Evolutionary conservation across 2,888 invertebrate genomes (phyloP).

Genomic region (Patella ulyssiponensis): DNA sequence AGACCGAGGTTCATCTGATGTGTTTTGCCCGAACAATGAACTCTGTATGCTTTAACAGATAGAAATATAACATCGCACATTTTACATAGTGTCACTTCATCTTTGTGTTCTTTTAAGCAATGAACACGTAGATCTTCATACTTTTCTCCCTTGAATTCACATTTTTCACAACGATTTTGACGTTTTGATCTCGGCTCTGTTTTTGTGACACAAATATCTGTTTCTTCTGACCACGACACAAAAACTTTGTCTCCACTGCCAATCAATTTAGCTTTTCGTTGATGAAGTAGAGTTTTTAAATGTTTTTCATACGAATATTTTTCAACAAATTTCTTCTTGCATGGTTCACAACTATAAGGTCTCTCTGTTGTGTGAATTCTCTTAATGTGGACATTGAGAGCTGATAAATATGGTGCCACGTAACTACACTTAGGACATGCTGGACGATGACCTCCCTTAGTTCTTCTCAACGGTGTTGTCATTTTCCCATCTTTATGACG

Average conservation of each 20-base stretch:
- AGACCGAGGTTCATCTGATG: constrained; percentile 55
- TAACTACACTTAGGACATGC: constrained; percentile 46
- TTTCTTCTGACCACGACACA: neutral
- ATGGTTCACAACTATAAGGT: constrained; percentile 42
- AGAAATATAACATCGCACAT: constrained; percentile 61
- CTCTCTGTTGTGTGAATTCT: constrained; percentile 45
- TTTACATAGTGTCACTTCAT: constrained; percentile 54
- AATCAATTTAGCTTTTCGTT: constrained; percentile 13
- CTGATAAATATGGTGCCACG: constrained; percentile 38
- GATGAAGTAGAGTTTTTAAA: constrained; percentile 31
- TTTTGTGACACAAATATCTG: neutral
- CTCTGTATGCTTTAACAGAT: constrained; percentile 54
- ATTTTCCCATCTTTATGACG: constrained; percentile 51
- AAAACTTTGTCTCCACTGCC: neutral
- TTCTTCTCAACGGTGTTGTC: constrained; percentile 35
- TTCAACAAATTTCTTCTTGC: constrained; percentile 48
- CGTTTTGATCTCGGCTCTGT: neutral
- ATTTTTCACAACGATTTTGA: constrained; percentile 57
- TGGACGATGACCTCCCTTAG: constrained; percentile 42
- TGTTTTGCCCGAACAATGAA: constrained; percentile 55
- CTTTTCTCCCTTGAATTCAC: constrained; percentile 54
- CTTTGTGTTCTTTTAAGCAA: constrained; percentile 58
- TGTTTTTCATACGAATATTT: constrained; percentile 29
- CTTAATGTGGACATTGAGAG: constrained; percentile 46
- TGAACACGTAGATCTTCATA: constrained; percentile 61